These are phyloP conservation scores for Reticulitermes speratus DNA, from an alignment of 1,140 invertebrate genomes.

Conservation along the genomic window DNA sequence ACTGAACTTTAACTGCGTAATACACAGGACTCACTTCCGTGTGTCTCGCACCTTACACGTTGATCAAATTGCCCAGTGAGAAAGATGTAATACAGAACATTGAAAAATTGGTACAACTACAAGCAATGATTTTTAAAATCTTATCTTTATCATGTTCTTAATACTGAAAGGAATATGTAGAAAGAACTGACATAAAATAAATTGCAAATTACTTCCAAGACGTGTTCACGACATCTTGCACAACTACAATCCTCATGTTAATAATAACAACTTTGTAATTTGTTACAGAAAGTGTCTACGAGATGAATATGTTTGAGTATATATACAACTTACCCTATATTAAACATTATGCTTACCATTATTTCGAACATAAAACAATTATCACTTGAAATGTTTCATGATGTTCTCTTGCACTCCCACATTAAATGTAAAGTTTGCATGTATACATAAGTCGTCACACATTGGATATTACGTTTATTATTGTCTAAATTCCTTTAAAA, in stretches of 20 bases:
- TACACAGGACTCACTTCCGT: too few relatives aligned
- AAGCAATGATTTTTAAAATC: too few relatives aligned
- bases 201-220: not conserved
- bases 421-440: not conserved
- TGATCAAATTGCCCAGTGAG: too few relatives aligned
- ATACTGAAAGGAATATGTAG: too few relatives aligned
- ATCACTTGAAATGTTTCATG: not conserved
- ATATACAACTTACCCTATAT: not conserved
- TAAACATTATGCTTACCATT: not conserved
- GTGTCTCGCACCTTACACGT: too few relatives aligned
- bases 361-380: not conserved
- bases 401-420: not conserved
- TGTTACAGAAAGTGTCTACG: not conserved
- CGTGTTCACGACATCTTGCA: not conserved
- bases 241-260: not conserved
- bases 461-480: not conserved
- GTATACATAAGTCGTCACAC: not conserved
- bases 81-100: too few relatives aligned
- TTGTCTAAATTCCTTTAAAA: conserved; percentile 13
- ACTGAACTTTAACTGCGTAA: too few relatives aligned
- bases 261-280: not conserved
- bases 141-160: too few relatives aligned
- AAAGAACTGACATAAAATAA: too few relatives aligned
- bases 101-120: too few relatives aligned
- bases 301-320: not conserved